Percentiles rank a stretch among this genome's conserved stretches.
Conservation (phyloP, 2,888 invertebrate genomes). For the Antitype chi region DNA sequence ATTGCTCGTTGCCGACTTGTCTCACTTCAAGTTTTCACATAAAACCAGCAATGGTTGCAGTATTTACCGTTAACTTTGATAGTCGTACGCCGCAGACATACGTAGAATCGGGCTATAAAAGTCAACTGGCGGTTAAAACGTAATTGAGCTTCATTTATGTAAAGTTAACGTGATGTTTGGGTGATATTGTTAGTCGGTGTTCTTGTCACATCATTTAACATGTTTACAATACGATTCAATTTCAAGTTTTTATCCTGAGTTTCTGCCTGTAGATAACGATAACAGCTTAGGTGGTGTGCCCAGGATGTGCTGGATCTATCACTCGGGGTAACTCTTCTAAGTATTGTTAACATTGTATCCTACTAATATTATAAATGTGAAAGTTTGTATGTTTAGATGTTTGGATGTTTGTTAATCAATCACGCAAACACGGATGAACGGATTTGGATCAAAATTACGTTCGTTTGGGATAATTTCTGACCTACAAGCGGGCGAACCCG, state of each 20-base stretch:
- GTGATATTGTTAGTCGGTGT: not conserved
- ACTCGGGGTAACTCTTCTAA: not conserved
- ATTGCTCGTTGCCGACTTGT: conserved; percentile 33
- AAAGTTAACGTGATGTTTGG: not conserved
- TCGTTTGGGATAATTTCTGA: no score
- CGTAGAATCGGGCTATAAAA: conserved; percentile 17
- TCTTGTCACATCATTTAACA: not conserved
- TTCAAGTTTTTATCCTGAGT: not conserved
- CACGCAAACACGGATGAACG: no score
- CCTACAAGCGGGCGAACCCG: no score
- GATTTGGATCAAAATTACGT: no score
- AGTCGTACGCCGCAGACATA: conserved; percentile 26
- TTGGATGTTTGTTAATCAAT: no score
- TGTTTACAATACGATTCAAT: not conserved
- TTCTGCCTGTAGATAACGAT: not conserved
- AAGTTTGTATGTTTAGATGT: no score
- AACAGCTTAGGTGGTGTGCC: not conserved
- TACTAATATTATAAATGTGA: no score
- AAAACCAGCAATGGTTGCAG: conserved; percentile 37
- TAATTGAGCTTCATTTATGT: conserved; percentile 5
- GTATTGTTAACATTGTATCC: no score
- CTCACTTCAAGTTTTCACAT: conserved; percentile 37
- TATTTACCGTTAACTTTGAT: conserved; percentile 47
- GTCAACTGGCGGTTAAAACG: conserved; percentile 14
- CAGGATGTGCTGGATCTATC: no score